Evolutionary conservation across 2,113 vertebrate genomes (phyloP), one percentile per base, ranked within the genome.

Genomic region (Podocnemis expansa): DNA sequence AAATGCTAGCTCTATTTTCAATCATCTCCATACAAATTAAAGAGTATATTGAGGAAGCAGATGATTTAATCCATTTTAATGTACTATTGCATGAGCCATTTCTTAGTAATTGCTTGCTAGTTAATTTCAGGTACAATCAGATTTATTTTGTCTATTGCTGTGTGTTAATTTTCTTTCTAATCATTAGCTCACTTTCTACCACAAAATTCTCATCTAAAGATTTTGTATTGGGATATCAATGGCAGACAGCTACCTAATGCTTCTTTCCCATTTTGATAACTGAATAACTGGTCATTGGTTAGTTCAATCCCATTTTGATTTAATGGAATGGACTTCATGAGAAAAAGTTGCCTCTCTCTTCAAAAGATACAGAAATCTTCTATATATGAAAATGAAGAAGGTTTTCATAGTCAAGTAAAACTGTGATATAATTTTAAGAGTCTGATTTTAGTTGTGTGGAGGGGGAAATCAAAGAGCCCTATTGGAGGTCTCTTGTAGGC

Each of bases 221-320:
- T n/a, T n/a, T 85, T 41, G 21, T 38, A 54, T 54, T 17, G 45
- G 38, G 17, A 55, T 83, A 52, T 87, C 24, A 75, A 34, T 43
- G 22, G 1, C 19, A 3, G 22, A 14, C 67, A 89, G 3, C 0
- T 58, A 80, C 75, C 22, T 27, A 0, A 0, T 76, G 0, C 2
- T 85, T 85, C 17, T n/a, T 84, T 25, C 24, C 70, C 0, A 1
- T 38, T 94, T 84, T 27, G 47, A 0, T 51, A 86, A 67, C 22
- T 67, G 47, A 81, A 79, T 13, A 2, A 41, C 89, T 2, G 76
- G 1, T 1, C 17, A 58, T 49, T 54, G 29, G 41, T 87, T 51
- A 63, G 87, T 84, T 9, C 4, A 79, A 78, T 21, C 1, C 3
- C 34, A 43, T 63, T 81, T 84, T 85, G 3, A 2, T 86, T 92